These are phyloP conservation scores for Trissolcus brochymenae DNA, from an alignment of 2,888 invertebrate genomes.

Conservation along the genomic window DNA sequence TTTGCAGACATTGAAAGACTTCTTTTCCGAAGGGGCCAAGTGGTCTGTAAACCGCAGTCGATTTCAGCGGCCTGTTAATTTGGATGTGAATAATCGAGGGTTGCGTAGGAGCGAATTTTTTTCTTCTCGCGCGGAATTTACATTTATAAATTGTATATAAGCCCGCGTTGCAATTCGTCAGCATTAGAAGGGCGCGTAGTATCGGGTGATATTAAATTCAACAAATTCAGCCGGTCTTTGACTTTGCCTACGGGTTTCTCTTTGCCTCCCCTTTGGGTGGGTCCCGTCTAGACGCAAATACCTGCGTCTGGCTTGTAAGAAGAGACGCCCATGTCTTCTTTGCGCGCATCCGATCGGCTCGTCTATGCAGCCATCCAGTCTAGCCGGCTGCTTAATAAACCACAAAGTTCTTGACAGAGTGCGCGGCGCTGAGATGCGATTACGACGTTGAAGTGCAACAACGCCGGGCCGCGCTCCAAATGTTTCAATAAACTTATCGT, in stretches of 20 bases:
- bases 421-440: slow-evolving; percentile 45
- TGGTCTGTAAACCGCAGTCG: too few relatives aligned
- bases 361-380: slow-evolving; percentile 44
- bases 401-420: slow-evolving; percentile 52
- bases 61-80: too few relatives aligned
- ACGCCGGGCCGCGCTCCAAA: slow-evolving; percentile 34
- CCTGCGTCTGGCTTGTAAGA: slow-evolving; percentile 63
- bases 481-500: slow-evolving; percentile 48
- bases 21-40: too few relatives aligned
- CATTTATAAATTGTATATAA: slow-evolving; percentile 34
- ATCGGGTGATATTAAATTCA: slow-evolving; percentile 50
- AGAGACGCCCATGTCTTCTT: slow-evolving; percentile 64
- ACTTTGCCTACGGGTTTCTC: slow-evolving; percentile 39
- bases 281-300: slow-evolving; percentile 63
- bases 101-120: not conserved
- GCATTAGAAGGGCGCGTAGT: slow-evolving; percentile 32
- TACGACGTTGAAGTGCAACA: slow-evolving; percentile 30
- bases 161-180: slow-evolving; percentile 42
- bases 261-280: slow-evolving; percentile 35
- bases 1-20: too few relatives aligned
- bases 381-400: slow-evolving; percentile 46
- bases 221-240: slow-evolving; percentile 47
- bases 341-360: slow-evolving; percentile 55
- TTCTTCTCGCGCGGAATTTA: slow-evolving; percentile 40
- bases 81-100: not conserved